These are phyloP conservation scores for Arothron firmamentum DNA, from an alignment of 2,113 vertebrate species.

Conservation along the genomic window DNA sequence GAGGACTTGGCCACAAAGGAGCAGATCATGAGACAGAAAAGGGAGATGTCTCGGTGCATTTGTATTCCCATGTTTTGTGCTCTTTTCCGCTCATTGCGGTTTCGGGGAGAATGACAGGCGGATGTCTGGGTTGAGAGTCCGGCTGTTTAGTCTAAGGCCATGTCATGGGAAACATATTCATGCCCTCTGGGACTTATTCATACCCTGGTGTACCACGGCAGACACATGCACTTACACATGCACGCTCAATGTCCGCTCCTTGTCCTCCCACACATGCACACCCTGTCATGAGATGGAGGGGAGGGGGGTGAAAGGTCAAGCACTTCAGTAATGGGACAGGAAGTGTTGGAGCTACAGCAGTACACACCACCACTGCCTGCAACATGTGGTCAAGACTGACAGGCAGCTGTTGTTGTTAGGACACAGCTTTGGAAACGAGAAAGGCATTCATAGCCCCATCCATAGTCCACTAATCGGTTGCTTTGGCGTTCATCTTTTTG, in stretches of 20 bases:
- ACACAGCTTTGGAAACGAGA: constrained; percentile 44
- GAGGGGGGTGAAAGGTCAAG: constrained; percentile 68
- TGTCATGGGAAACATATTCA: constrained; percentile 72
- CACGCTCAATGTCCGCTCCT: constrained; percentile 46
- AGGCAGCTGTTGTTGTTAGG: constrained; percentile 68
- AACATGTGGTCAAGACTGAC: constrained; percentile 69
- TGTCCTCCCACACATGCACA: constrained; percentile 67
- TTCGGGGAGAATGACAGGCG: constrained; percentile 64
- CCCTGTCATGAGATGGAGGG: constrained; percentile 57
- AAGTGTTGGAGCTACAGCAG: constrained; percentile 67
- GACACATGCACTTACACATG: constrained; percentile 39
- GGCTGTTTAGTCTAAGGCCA: constrained; percentile 73
- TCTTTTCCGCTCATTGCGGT: constrained; percentile 54
- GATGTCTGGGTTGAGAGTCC: constrained; percentile 69
- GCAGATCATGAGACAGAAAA: constrained; percentile 48
- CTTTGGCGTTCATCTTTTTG: constrained; percentile 1
- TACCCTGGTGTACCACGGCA: constrained; percentile 43
- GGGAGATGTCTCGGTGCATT: constrained; percentile 47
- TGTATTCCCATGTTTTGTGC: constrained; percentile 51
- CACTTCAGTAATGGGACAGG: constrained; percentile 73
- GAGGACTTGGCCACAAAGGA: constrained; percentile 51
- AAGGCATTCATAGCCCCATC: constrained; percentile 36
- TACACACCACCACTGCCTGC: constrained; percentile 66
- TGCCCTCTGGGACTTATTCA: constrained; percentile 66
- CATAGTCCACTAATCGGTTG: constrained; percentile 31